A percentile compares a stretch with the other conserved stretches of the same genome.
Evolutionary conservation across 2,797 vertebrate species (phyloP).

Genomic region (Perodicticus potto): DNA sequence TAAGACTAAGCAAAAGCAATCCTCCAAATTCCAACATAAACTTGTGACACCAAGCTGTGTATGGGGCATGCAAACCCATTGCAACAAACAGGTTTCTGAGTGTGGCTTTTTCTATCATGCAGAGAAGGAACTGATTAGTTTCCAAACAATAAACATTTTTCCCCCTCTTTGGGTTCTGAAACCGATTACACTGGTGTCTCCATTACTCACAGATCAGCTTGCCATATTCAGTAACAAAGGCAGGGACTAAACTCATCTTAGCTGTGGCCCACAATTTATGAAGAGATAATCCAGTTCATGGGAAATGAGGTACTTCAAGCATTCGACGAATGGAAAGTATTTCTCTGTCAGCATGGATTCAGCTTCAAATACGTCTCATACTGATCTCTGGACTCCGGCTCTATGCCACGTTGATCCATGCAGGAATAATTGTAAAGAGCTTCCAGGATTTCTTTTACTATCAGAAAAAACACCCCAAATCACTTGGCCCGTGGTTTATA

Average conservation of each 20-base stretch:
- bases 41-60: constrained; percentile 45
- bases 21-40: constrained; percentile 62
- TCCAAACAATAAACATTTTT: constrained; percentile 82
- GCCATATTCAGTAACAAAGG: constrained; percentile 76
- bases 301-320: constrained; percentile 83
- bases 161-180: constrained; percentile 71
- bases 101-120: constrained; percentile 81
- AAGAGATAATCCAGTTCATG: constrained; percentile 84
- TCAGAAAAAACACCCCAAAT: constrained; percentile 57
- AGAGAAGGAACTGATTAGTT: constrained; percentile 83
- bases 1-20: constrained; percentile 74
- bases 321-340: constrained; percentile 78
- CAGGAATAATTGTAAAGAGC: constrained; percentile 79
- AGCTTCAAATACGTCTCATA: constrained; percentile 72
- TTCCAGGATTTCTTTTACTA: constrained; percentile 70
- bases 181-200: constrained; percentile 83
- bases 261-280: constrained; percentile 80
- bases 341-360: constrained; percentile 81
- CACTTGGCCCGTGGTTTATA: constrained; percentile 37
- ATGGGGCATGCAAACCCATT: constrained; percentile 75
- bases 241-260: constrained; percentile 82
- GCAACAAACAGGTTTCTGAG: constrained; percentile 79
- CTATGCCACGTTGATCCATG: constrained; percentile 75
- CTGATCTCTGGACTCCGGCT: constrained; percentile 73
- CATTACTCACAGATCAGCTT: constrained; percentile 82